phyloP scores from a whole-genome alignment of 2,888 invertebrate species.

The Cephus pygmeus region DNA sequence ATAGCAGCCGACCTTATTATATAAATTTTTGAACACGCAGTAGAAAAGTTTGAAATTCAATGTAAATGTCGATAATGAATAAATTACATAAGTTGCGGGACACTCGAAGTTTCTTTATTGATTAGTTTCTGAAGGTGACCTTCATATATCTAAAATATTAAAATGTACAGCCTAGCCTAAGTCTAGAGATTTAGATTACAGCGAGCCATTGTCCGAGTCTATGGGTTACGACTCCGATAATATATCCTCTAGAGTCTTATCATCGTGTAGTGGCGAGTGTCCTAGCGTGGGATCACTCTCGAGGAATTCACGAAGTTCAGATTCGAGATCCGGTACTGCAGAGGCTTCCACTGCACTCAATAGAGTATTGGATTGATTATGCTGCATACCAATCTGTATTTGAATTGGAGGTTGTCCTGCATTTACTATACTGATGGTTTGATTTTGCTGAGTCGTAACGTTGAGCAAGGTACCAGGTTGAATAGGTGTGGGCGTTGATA shows the following conservation, averaged over 20 bases:
- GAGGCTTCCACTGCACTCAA: constrained; percentile 51
- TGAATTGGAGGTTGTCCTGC: constrained; percentile 52
- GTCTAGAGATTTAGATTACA: background rate
- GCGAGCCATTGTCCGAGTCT: background rate
- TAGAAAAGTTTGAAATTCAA: no score
- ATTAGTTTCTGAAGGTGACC: no score
- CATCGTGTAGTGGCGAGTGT: constrained; percentile 66
- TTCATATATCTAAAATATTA: background rate
- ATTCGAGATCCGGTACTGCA: constrained; percentile 73
- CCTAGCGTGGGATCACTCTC: constrained; percentile 74
- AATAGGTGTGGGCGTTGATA: constrained; percentile 46
- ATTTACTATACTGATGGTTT: constrained; percentile 47
- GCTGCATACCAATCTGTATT: constrained; percentile 53
- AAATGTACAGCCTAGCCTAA: background rate
- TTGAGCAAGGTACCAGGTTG: constrained; percentile 44
- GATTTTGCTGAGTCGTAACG: constrained; percentile 40
- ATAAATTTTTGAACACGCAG: no score
- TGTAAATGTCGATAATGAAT: no score
- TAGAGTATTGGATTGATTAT: constrained; percentile 47
- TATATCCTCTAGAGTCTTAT: constrained; percentile 63
- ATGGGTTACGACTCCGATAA: constrained; percentile 57
- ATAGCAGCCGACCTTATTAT: no score
- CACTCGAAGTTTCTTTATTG: no score
- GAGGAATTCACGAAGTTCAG: constrained; percentile 77
- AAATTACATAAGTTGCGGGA: no score